A percentile compares a stretch with the other conserved stretches of the same genome.
These are phyloP conservation scores for Trissolcus basalis DNA, from an alignment of 1,140 invertebrate species.

Conservation along the genomic window DNA sequence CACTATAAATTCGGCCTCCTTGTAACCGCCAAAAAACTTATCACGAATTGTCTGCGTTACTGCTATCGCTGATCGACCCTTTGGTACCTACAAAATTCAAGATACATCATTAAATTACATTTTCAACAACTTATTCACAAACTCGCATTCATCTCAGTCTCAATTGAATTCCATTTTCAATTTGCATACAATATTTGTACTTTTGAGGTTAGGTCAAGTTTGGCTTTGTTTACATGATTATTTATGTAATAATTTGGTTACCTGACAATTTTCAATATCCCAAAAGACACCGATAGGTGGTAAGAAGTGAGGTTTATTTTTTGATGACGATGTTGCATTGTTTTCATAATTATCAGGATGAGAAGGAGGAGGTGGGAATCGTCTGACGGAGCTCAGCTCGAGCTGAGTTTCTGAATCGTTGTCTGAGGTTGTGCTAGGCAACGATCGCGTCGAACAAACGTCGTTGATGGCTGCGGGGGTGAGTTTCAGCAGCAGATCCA, in stretches of 20 bases:
- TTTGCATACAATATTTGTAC: too few species aligned
- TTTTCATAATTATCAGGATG: conserved; percentile 1
- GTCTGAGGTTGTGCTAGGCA: conserved; percentile 58
- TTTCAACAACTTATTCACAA: background rate
- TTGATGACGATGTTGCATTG: conserved; percentile 62
- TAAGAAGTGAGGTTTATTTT: conserved; percentile 68
- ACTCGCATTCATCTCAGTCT: too few species aligned
- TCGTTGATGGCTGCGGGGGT: conserved; percentile 41
- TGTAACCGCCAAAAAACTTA: conserved; percentile 84
- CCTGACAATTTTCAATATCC: conserved; percentile 94
- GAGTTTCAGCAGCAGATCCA: conserved; percentile 64
- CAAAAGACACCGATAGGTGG: conserved; percentile 92
- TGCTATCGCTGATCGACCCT: conserved; percentile 86
- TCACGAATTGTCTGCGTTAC: conserved; percentile 87
- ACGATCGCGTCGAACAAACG: conserved; percentile 50
- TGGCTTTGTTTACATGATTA: too few species aligned
- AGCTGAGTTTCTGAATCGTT: conserved; percentile 58
- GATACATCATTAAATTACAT: background rate
- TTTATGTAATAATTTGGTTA: conserved; percentile 31
- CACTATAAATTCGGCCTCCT: conserved; percentile 91
- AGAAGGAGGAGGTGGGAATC: background rate
- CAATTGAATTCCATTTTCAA: too few species aligned
- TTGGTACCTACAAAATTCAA: conserved; percentile 81
- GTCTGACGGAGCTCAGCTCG: conserved; percentile 25
- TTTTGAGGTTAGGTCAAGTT: too few species aligned